Base-by-base conservation (phyloP, 2,113 vertebrate genomes). In the Apistogramma diplotaenia region DNA sequence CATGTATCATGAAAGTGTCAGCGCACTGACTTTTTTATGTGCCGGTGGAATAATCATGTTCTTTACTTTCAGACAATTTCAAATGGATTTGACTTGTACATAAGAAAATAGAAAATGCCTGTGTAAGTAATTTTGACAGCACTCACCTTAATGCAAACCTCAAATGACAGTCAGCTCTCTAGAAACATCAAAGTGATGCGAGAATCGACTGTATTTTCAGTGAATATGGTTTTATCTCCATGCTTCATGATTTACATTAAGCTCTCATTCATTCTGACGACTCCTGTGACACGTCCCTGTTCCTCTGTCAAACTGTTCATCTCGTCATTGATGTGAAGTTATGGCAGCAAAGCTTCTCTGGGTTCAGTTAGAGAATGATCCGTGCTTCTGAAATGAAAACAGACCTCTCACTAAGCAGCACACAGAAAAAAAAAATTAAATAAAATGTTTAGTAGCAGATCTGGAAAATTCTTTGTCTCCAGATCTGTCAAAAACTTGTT, bases 401-500 rank as follows among this genome's bases (percentile, higher is more conserved):
- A 82, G 78, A 78, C 65, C 19, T n/a, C 35, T 43, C 40, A 15
- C 21, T 27, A 10, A 58, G 25, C 56, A 57, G 57, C 49, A 15
- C 54, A 61, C 6, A 3, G 40, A 62, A 61, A 57, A 77, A 56
- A 65, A n/a, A 79, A 29, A 70, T 3, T 29, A 31, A 31, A 58
- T 76, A 54, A 72, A 29, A 65, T 49, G 65, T 61, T 81, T 25
- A 2, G n/a, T 18, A n/a, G 43, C 65, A 12, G n/a, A n/a, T n/a
- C 33, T 7, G 8, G 2, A 74, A 78, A 62, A 29, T 75, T 65
- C 58, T 60, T 72, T 60, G 21, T 72, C 25, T 87, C 79, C 15
- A 18, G 40, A 16, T 67, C 33, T 70, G 51, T 85, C 54, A 71
- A 11, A 87, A 77, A 27, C 67, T 86, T 83, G 74, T 62, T 84